Evolutionary conservation across 53 echinoderm and acorn worm genomes (phyloP), one percentile per base, ranked within the genome.

Genomic region (Holothuria scabra): DNA sequence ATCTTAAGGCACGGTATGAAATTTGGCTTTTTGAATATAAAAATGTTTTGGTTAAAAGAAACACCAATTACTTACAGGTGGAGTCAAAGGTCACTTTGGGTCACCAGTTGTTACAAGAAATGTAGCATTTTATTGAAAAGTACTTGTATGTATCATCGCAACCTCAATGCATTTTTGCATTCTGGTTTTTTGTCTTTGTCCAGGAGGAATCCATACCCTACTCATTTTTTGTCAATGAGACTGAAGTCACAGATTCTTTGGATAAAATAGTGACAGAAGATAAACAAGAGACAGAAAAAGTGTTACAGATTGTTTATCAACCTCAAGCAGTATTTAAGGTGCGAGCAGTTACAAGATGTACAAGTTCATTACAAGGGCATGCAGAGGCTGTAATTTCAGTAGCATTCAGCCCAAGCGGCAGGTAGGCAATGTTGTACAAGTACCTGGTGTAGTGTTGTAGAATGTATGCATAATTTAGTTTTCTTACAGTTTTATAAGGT

Each of bases 351-450:
- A 94, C 99, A 2, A 85, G 99, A 56, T 99, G 94, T 65, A 99
- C 94, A 31, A 99, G 91, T 41, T 88, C 92, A 46, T 92, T 97
- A 64, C 94, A 91, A 71, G 97, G 97, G 11, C 97, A 97, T 82
- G 97, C 97, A 12, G 97, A 97, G 59, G 97, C 97, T 12, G 97
- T 97, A 33, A 97, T 97, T 79, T 97, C 97, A 28, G 94, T 94
- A n/a, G 91, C 92, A 16, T 94, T 97, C 67, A 97, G 97, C 83
- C 97, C 97, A 9, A 91, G 90, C 70, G 97, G 97, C 82, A 92
- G 94, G 97, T 97, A 75, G 4, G 65, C 48, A 18, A 16, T 52
- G 52, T 16, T 52, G 65, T 52, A 52, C 2, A 14, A 12, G 12
- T 48, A 48, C 11, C 12, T 48, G 52, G 18, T 18, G 16, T 16